Evolutionary conservation across 2,113 vertebrate species (phyloP).

Genomic region (Strix uralensis): DNA sequence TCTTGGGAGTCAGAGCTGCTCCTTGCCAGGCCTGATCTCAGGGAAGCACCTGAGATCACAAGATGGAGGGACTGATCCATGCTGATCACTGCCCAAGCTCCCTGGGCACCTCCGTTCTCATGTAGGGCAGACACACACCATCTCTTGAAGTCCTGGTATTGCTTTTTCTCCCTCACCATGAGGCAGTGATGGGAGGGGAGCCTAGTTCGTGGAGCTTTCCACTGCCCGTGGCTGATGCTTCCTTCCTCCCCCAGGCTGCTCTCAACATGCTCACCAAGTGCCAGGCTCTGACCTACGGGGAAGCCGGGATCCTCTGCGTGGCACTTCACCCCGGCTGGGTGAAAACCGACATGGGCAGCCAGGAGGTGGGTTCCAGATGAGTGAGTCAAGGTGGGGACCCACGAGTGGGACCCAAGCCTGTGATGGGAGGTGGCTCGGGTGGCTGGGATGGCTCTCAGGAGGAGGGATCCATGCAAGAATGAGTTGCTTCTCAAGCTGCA

Average conservation of each 20-base stretch:
- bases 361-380: slow-evolving; percentile 40
- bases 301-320: slow-evolving; percentile 55
- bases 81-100: neutral
- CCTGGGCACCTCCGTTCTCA: neutral
- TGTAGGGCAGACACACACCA: neutral
- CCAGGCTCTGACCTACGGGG: slow-evolving; percentile 59
- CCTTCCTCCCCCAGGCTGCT: slow-evolving; percentile 58
- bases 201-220: neutral
- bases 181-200: neutral
- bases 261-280: slow-evolving; percentile 76
- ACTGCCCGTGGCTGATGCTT: neutral
- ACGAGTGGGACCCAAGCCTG: neutral
- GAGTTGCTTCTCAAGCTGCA: neutral
- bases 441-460: neutral
- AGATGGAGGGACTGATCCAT: neutral
- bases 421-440: neutral
- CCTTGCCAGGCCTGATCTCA: neutral
- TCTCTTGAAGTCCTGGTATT: neutral
- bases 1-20: neutral
- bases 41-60: rapidly evolving
- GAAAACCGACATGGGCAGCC: slow-evolving; percentile 71
- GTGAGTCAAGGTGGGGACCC: neutral
- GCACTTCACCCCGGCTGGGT: slow-evolving; percentile 76
- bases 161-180: neutral
- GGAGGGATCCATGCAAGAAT: neutral